phyloP scores from a whole-genome alignment of 2,113 vertebrate genomes.

The Hystrix brachyura region DNA sequence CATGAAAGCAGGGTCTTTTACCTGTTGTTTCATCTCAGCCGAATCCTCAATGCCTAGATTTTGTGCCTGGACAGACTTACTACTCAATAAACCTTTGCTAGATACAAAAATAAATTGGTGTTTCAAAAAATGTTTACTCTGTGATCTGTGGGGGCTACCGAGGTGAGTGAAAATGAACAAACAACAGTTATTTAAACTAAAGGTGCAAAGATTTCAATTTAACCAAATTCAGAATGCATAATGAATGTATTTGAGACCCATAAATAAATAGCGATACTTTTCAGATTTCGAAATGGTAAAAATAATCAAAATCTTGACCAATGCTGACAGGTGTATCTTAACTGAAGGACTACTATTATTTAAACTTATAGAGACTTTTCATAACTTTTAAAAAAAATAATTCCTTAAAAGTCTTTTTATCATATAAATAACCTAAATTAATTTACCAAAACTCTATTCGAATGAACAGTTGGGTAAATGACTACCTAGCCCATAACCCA shows the following conservation, averaged over 20 bases:
- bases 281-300: slow-evolving; percentile 47
- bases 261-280: neutral
- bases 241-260: neutral
- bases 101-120: neutral
- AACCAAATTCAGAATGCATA: slow-evolving; percentile 10
- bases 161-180: neutral
- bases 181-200: neutral
- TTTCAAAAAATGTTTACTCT: slow-evolving; percentile 19
- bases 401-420: neutral
- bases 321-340: neutral
- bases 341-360: neutral
- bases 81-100: neutral
- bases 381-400: neutral
- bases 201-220: neutral
- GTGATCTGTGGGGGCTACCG: neutral
- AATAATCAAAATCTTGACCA: neutral
- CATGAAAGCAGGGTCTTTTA: neutral
- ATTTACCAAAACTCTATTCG: neutral
- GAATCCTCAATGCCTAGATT: neutral
- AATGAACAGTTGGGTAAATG: slow-evolving; percentile 18
- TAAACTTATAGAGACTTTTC: slow-evolving; percentile 1
- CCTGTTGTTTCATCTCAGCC: neutral
- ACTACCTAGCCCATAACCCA: neutral
- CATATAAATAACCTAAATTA: neutral
- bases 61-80: neutral